A percentile compares a stretch with the other conserved stretches of the same genome.
Conservation (phyloP, 2,113 vertebrate genomes). For the Percina caprodes region DNA sequence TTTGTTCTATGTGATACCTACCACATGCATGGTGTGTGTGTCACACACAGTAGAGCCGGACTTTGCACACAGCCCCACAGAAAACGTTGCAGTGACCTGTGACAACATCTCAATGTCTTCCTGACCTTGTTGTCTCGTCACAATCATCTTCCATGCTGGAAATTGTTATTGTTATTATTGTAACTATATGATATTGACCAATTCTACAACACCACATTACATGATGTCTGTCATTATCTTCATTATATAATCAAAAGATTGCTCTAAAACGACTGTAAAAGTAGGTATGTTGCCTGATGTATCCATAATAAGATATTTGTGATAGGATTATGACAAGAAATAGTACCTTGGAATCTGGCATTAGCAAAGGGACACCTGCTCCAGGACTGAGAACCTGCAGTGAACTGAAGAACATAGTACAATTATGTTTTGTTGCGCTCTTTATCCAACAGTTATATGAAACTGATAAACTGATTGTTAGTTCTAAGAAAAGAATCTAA, state of each 20-base stretch:
- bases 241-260: not conserved
- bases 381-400: constrained; percentile 79
- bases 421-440: not conserved
- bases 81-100: constrained; percentile 53
- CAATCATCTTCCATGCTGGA: constrained; percentile 70
- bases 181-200: not conserved
- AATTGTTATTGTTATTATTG: too few relatives aligned
- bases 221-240: not conserved
- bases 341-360: constrained; percentile 84
- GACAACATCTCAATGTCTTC: constrained; percentile 61
- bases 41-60: constrained; percentile 30
- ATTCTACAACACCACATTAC: not conserved
- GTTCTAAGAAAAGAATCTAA: not conserved
- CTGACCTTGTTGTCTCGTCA: not conserved
- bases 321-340: not conserved
- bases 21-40: constrained; percentile 58
- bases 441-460: not conserved
- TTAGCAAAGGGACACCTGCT: constrained; percentile 87
- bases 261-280: not conserved
- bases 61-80: constrained; percentile 62
- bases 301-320: not conserved
- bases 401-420: constrained; percentile 81
- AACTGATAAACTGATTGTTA: not conserved
- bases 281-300: not conserved
- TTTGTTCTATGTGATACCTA: constrained; percentile 44